phyloP scores from a whole-genome alignment of 2,888 invertebrate species.

The Drosophila testacea region DNA sequence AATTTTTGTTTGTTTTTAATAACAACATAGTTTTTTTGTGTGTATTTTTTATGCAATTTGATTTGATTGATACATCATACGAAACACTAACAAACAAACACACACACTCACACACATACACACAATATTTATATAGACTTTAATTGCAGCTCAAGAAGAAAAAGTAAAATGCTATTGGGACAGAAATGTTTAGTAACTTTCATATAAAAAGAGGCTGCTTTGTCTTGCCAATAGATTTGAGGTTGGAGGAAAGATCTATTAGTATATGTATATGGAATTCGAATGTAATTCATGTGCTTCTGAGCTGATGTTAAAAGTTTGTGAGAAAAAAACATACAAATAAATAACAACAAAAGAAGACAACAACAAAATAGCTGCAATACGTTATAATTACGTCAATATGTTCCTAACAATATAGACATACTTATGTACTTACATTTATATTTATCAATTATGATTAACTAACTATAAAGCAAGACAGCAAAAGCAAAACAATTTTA shows the following conservation, averaged over 20 bases:
- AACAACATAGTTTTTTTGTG: constrained; percentile 29
- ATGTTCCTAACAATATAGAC: constrained; percentile 85
- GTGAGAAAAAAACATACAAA: constrained; percentile 4
- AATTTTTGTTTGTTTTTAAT: constrained; percentile 53
- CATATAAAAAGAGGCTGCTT: constrained; percentile 47
- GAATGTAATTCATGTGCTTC: background rate
- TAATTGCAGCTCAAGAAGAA: constrained; percentile 28
- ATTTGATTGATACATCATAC: constrained; percentile 13
- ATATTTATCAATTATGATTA: constrained; percentile 59
- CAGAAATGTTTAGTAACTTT: background rate
- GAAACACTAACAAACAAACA: constrained; percentile 15
- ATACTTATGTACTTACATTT: constrained; percentile 34
- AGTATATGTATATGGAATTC: background rate
- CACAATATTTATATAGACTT: constrained; percentile 13
- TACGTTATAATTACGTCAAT: constrained; percentile 85
- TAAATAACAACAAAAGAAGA: constrained; percentile 43
- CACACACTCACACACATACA: constrained; percentile 1
- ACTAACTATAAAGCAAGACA: constrained; percentile 48
- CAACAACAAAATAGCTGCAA: constrained; percentile 84
- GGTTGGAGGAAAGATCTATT: constrained; percentile 1
- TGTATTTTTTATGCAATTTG: constrained; percentile 25
- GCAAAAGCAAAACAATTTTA: constrained; percentile 40
- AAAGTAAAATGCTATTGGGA: constrained; percentile 4
- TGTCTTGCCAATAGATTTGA: constrained; percentile 41
- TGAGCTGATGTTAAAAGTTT: constrained; percentile 25